Base-by-base conservation (phyloP, 2,113 vertebrate genomes). In the Neoarius graeffei region DNA sequence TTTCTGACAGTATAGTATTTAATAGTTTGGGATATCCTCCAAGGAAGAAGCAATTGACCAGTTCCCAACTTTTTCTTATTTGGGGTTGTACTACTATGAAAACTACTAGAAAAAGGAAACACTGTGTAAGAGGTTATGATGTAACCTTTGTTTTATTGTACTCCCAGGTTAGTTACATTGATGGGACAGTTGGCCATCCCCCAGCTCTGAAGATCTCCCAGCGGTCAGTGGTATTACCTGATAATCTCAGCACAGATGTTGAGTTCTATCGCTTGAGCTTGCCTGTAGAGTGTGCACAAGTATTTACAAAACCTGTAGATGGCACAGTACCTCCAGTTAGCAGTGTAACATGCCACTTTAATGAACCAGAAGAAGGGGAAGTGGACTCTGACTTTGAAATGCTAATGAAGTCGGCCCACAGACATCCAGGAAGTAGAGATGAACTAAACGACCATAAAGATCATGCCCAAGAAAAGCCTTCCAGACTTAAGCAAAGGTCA, bases 381-480 rank as follows among this genome's bases (percentile, higher is more conserved):
- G 93, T 94, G 27, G 97, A 99, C 93, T 99, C 98, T 60, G 98
- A 99, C 93, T 99, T 98, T 93, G 98, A 99, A 91, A 95, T 99
- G 91, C 93, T 99, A n/a, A 98, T 98, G 97, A 99, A 99, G 93
- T 97, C 98, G 25, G 97, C 97, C 88, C 97, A 97, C 64, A 96
- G 95, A 84, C 97, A 97, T 90, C 89, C 96, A 56, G 96, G 95
- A 77, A 95, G 97, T 0, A 97, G 96, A 92, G 93, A 97, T 54
- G 97, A 98, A 88, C 96, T 98, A 82, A 97, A 97, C 91, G 95
- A 96, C 91, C 97, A 98, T 89, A 99, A 98, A 91, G 98, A 99
- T 92, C 97, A 97, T 66, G 93, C 95, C 89, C 97, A 98, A 85
- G 98, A 99, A 82, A 99, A 98, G 85, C 96, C 97, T 60, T 98